A percentile compares a stretch with the other conserved stretches of the same genome.
phyloP scores from a whole-genome alignment of 2,113 vertebrate species.

The Climacteris rufus region DNA sequence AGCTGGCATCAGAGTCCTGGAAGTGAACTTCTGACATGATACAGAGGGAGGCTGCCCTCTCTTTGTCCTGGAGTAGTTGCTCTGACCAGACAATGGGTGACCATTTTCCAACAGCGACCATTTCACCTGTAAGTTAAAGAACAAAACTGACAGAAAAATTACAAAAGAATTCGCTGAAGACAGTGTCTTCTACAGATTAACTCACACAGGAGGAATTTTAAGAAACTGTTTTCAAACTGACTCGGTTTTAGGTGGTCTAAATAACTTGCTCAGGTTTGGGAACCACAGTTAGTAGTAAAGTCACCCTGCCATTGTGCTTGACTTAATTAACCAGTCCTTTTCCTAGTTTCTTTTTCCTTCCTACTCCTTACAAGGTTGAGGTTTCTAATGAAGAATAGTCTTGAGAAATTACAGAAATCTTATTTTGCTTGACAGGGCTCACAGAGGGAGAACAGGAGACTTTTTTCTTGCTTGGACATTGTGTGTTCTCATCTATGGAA shows the following conservation, averaged over 20 bases:
- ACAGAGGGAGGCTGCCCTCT: background rate
- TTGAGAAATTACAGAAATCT: background rate
- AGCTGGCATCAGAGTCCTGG: background rate
- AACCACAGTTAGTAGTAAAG: background rate
- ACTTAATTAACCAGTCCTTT: background rate
- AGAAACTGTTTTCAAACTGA: background rate
- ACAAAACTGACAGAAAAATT: background rate
- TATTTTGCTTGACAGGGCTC: background rate
- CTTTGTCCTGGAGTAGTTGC: background rate
- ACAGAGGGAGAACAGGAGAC: background rate
- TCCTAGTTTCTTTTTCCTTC: background rate
- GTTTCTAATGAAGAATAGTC: background rate
- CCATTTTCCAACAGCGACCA: background rate
- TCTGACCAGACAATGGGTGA: background rate
- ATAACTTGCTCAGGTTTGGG: background rate
- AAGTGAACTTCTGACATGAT: background rate
- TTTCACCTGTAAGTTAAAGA: background rate
- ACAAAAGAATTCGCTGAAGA: accelerated
- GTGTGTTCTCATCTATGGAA: background rate
- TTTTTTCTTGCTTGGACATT: background rate
- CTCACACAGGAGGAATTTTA: background rate
- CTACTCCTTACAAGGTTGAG: background rate
- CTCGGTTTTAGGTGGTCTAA: background rate
- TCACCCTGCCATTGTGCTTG: background rate
- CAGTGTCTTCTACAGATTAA: background rate